phyloP scores from a whole-genome alignment of 1,140 invertebrate species.

The Sarcophaga bullata region DNA sequence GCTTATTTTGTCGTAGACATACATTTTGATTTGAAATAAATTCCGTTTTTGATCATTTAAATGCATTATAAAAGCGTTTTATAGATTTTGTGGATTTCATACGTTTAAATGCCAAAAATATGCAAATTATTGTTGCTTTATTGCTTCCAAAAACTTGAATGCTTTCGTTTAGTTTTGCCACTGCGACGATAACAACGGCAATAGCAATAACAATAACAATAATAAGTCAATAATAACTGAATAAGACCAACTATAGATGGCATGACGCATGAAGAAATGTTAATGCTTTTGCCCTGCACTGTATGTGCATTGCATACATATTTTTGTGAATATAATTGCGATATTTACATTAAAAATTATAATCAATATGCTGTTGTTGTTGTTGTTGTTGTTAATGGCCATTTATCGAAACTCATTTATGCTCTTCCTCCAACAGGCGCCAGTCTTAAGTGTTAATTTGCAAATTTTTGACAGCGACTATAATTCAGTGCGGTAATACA shows the following conservation, averaged over 20 bases:
- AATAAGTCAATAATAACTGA: too few species aligned
- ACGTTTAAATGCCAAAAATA: constrained; percentile 36
- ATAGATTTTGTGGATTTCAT: constrained; percentile 18
- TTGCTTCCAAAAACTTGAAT: constrained; percentile 10
- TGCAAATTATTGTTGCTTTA: constrained; percentile 36
- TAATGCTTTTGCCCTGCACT: too few species aligned
- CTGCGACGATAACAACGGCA: too few species aligned
- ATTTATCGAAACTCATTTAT: neutral
- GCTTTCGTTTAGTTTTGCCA: neutral
- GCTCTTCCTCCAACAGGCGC: neutral
- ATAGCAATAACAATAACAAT: too few species aligned
- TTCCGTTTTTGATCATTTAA: neutral
- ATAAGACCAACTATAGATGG: too few species aligned
- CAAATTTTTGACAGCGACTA: constrained; percentile 20
- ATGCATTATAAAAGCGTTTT: constrained; percentile 28
- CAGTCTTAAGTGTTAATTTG: constrained; percentile 36
- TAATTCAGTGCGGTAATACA: constrained; percentile 10
- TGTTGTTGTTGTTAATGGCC: neutral
- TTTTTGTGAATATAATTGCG: neutral
- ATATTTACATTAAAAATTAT: constrained; percentile 10
- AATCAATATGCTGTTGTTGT: neutral
- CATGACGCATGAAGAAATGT: too few species aligned
- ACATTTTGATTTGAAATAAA: neutral
- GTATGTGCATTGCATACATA: neutral
- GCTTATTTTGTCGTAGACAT: constrained; percentile 13